Percentiles rank a stretch among this genome's conserved stretches.
Evolutionary conservation across 2,797 vertebrate genomes (phyloP).

Genomic region (Numenius phaeopus): DNA sequence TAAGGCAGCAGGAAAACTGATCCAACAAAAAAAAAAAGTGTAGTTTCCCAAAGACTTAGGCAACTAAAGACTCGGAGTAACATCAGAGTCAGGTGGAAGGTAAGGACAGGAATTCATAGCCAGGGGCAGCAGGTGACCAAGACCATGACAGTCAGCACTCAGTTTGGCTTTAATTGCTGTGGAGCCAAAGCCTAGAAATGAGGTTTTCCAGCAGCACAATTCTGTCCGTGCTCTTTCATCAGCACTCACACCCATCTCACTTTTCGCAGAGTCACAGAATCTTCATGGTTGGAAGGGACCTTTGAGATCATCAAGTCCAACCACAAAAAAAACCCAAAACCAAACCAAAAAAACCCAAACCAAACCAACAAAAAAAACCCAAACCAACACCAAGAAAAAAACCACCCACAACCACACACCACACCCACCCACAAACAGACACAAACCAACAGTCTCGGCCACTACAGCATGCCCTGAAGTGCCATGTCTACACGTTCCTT

Average conservation of each 20-base stretch:
- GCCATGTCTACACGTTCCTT: too few relatives aligned
- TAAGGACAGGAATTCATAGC: neutral
- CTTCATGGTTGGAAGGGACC: too few relatives aligned
- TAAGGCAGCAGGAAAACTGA: neutral
- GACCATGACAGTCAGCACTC: neutral
- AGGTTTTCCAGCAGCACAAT: neutral
- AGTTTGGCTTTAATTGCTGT: neutral
- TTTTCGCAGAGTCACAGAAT: neutral
- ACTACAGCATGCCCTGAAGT: too few relatives aligned
- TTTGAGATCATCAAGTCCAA: too few relatives aligned
- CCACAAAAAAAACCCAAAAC: too few relatives aligned
- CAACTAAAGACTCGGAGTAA: neutral
- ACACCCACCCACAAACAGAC: too few relatives aligned
- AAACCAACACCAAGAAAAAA: too few relatives aligned
- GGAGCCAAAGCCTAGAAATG: neutral
- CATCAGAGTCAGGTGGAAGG: neutral
- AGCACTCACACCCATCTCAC: neutral
- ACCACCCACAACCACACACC: too few relatives aligned
- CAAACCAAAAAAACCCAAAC: too few relatives aligned
- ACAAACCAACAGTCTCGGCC: too few relatives aligned
- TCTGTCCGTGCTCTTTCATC: neutral
- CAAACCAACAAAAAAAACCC: too few relatives aligned
- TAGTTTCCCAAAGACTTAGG: neutral
- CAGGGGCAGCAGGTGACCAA: neutral
- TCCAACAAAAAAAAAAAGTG: rapidly evolving